Conservation (phyloP, 2,113 vertebrate genomes). For the Poecile atricapillus region DNA sequence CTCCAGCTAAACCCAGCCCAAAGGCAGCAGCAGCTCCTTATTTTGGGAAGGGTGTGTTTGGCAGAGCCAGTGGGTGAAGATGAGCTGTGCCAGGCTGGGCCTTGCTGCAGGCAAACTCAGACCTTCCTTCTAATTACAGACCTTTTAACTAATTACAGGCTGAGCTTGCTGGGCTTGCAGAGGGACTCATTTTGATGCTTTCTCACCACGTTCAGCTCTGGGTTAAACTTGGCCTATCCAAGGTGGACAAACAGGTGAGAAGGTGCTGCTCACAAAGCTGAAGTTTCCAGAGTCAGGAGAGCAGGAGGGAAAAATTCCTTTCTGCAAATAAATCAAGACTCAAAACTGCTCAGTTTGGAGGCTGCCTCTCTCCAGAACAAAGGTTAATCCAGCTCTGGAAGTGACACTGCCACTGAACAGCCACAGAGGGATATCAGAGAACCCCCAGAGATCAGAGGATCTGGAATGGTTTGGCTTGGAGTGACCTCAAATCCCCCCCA, state of each 20-base stretch:
- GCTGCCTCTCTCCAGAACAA: neutral
- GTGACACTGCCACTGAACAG: neutral
- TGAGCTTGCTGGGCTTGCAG: neutral
- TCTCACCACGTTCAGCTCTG: fast-evolving
- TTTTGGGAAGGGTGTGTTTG: neutral
- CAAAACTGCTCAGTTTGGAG: neutral
- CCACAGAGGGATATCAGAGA: neutral
- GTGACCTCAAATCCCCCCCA: fast-evolving
- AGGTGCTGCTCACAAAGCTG: neutral
- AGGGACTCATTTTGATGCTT: neutral
- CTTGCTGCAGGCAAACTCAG: neutral
- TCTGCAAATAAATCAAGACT: neutral
- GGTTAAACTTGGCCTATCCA: neutral
- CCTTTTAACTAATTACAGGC: neutral
- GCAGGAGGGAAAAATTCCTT: neutral
- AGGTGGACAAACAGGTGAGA: neutral
- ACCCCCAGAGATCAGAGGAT: neutral
- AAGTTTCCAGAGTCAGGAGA: neutral
- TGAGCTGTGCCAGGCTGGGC: neutral
- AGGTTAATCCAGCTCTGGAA: neutral
- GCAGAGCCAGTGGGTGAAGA: neutral
- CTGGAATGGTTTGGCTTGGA: neutral
- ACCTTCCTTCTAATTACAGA: neutral
- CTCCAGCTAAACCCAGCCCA: neutral
- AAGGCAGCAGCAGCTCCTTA: neutral